Percentiles rank a stretch among this genome's conserved stretches.
Conservation (phyloP, 2,888 invertebrate species). For the Myathropa florea region DNA sequence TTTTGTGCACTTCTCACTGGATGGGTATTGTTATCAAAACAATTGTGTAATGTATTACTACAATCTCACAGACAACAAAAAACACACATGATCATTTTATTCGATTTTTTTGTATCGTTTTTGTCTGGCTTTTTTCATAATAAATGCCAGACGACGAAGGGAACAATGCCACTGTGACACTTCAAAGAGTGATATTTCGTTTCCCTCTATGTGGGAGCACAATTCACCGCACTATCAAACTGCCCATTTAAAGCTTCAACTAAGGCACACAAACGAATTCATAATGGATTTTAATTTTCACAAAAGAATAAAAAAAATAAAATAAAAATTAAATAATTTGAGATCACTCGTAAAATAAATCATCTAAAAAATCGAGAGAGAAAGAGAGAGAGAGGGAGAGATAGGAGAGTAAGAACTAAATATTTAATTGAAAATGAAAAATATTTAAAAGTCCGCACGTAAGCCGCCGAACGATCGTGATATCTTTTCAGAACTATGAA, state of each 20-base stretch:
- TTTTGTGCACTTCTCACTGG: slow-evolving; percentile 43
- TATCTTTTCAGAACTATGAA: slow-evolving; percentile 68
- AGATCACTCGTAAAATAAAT: slow-evolving; percentile 46
- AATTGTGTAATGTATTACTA: slow-evolving; percentile 54
- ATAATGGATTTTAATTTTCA: slow-evolving; percentile 35
- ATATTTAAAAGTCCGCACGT: slow-evolving; percentile 36
- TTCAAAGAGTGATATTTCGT: slow-evolving; percentile 29
- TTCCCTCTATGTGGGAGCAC: slow-evolving; percentile 19
- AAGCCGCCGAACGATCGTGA: slow-evolving; percentile 59
- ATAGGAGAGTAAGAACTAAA: background rate
- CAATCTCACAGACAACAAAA: slow-evolving; percentile 21
- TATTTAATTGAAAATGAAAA: background rate
- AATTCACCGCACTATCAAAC: slow-evolving; percentile 29
- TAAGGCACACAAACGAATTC: slow-evolving; percentile 21
- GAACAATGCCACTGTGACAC: slow-evolving; percentile 52
- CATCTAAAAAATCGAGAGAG: slow-evolving; percentile 8
- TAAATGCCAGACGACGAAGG: slow-evolving; percentile 18
- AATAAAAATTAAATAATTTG: slow-evolving; percentile 16
- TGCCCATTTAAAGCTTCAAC: slow-evolving; percentile 15
- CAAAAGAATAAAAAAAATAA: background rate
- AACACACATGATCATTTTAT: slow-evolving; percentile 32
- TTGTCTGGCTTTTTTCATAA: slow-evolving; percentile 39
- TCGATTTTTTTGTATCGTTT: slow-evolving; percentile 35
- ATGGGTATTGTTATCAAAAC: slow-evolving; percentile 51
- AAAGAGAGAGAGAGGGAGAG: background rate